A percentile compares a stretch with the other conserved stretches of the same genome.
Conservation (phyloP, 2,113 vertebrate genomes). For the Dicaeum eximium region DNA sequence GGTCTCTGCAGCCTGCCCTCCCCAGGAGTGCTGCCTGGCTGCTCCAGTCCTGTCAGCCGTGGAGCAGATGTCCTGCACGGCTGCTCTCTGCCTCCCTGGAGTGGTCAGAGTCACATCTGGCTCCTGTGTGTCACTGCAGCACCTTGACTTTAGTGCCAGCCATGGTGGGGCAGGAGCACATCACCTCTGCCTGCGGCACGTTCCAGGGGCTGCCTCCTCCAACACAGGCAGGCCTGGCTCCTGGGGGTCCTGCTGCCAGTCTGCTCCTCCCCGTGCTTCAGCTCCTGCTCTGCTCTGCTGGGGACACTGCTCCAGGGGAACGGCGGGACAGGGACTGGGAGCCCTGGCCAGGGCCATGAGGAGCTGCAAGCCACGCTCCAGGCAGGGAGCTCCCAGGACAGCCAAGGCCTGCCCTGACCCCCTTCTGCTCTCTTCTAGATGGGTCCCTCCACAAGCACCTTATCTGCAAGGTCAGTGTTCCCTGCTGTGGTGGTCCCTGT, state of each 20-base stretch:
- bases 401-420: background rate
- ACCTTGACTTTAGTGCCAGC: background rate
- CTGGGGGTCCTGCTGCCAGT: background rate
- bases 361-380: background rate
- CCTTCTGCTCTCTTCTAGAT: slow-evolving; percentile 59
- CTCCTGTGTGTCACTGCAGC: rapidly evolving
- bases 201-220: background rate
- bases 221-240: background rate
- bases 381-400: background rate
- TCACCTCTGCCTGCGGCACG: rapidly evolving
- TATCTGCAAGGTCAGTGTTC: slow-evolving; percentile 76
- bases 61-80: rapidly evolving
- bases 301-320: rapidly evolving
- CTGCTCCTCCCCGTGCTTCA: background rate
- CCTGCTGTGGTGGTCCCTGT: rapidly evolving
- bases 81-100: background rate
- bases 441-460: slow-evolving; percentile 51
- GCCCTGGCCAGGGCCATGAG: background rate
- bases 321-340: background rate
- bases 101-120: background rate
- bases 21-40: background rate
- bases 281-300: background rate
- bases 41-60: background rate
- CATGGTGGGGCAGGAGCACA: rapidly evolving
- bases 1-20: background rate